Percentiles rank a stretch among this genome's conserved stretches.
Evolutionary conservation across 2,888 invertebrate species (phyloP).

Genomic region (Pimpla rufipes): DNA sequence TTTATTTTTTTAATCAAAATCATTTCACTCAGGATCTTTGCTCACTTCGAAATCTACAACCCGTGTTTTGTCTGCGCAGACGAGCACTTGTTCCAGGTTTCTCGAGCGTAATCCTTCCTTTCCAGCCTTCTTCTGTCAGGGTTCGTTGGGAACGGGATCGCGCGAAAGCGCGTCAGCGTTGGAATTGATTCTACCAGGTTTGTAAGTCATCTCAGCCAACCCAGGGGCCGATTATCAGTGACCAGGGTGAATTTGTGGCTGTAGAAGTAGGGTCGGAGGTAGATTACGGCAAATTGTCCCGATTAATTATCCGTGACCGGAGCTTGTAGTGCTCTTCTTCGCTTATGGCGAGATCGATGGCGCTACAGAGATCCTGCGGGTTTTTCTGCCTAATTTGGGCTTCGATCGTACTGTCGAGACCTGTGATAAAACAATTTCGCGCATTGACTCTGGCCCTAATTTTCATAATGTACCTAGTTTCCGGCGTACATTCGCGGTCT

Average conservation of each 20-base stretch:
- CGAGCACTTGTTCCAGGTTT: conserved; percentile 44
- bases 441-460: conserved; percentile 21
- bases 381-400: conserved; percentile 27
- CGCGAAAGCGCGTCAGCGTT: conserved; percentile 53
- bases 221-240: conserved; percentile 58
- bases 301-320: neutral
- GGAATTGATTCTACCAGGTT: conserved; percentile 40
- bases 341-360: conserved; percentile 13
- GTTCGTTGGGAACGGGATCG: conserved; percentile 48
- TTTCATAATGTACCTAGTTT: conserved; percentile 6
- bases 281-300: conserved; percentile 33
- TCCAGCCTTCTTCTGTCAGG: conserved; percentile 44
- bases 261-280: conserved; percentile 49
- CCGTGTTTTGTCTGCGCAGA: conserved; percentile 47
- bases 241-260: conserved; percentile 37
- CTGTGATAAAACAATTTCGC: conserved; percentile 16
- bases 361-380: conserved; percentile 8
- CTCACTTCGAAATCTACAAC: conserved; percentile 47
- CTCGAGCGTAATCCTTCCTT: neutral
- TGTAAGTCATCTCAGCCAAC: conserved; percentile 72
- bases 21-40: neutral
- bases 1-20: conserved; percentile 27
- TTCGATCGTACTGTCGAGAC: conserved; percentile 24
- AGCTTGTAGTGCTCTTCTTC: conserved; percentile 24
- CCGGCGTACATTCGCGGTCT: conserved; percentile 28